These are phyloP conservation scores for Eptatretus burgeri DNA, from an alignment of 2,113 vertebrate genomes.

Conservation along the genomic window DNA sequence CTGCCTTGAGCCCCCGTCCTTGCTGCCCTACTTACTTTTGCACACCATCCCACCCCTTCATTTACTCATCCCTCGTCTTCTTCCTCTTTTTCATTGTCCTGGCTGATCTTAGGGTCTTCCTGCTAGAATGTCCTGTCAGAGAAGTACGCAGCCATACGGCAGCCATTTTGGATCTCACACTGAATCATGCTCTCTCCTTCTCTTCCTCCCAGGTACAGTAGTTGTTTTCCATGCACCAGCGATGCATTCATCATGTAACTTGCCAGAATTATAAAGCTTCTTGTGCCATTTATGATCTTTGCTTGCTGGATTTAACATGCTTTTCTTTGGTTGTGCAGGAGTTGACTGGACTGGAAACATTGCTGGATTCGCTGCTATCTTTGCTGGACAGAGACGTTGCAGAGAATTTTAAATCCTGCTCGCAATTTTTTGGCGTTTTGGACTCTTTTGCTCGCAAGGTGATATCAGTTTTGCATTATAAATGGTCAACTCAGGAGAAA, in stretches of 20 bases:
- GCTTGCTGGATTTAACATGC: too few relatives aligned
- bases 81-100: background rate
- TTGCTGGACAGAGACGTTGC: conserved; percentile 85
- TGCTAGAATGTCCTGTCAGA: conserved; percentile 67
- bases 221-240: too few relatives aligned
- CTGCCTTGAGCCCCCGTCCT: background rate
- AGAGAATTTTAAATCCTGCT: conserved; percentile 93
- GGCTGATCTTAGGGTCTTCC: conserved; percentile 31
- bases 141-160: conserved; percentile 71
- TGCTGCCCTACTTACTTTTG: background rate
- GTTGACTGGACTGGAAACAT: conserved; percentile 33
- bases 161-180: conserved; percentile 73
- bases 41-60: background rate
- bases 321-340: conserved; percentile 3
- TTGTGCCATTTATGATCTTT: too few relatives aligned
- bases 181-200: conserved; percentile 53
- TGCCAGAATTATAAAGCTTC: too few relatives aligned
- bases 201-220: too few relatives aligned
- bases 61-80: background rate
- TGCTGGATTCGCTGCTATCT: conserved; percentile 51
- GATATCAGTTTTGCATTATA: conserved; percentile 11
- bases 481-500: too few relatives aligned
- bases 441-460: conserved; percentile 91
- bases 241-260: too few relatives aligned
- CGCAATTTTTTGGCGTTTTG: conserved; percentile 84